Conservation (phyloP, 2,113 vertebrate species). For the Crocuta crocuta region DNA sequence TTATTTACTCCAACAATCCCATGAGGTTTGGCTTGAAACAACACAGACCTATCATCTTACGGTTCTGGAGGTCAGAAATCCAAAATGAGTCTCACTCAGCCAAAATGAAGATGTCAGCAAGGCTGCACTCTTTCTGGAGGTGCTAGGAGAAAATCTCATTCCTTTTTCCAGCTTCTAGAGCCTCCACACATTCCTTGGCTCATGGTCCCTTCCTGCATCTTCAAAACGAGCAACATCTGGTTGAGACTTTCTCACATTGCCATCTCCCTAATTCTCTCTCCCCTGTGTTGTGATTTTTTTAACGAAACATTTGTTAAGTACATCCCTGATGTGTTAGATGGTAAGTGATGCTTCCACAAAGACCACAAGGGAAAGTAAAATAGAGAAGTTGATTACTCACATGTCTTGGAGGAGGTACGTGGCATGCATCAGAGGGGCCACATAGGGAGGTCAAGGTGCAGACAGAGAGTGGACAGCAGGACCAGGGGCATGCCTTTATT, state of each 20-base stretch:
- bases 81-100: background rate
- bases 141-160: background rate
- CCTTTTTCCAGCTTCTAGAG: background rate
- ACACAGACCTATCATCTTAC: background rate
- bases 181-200: background rate
- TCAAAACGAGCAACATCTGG: background rate
- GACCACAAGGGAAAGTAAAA: background rate
- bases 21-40: background rate
- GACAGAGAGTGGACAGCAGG: background rate
- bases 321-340: background rate
- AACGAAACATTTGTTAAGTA: background rate
- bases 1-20: background rate
- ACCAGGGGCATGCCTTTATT: background rate
- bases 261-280: background rate
- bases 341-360: background rate
- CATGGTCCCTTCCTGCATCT: background rate
- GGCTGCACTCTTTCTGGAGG: background rate
- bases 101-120: background rate
- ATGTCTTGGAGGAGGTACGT: background rate
- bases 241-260: background rate
- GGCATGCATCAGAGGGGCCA: background rate
- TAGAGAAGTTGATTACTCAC: background rate
- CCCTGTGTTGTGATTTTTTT: background rate
- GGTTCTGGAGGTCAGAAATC: background rate
- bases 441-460: background rate